Conservation (phyloP, 1,140 invertebrate species). For the Ganaspis sp. region DNA sequence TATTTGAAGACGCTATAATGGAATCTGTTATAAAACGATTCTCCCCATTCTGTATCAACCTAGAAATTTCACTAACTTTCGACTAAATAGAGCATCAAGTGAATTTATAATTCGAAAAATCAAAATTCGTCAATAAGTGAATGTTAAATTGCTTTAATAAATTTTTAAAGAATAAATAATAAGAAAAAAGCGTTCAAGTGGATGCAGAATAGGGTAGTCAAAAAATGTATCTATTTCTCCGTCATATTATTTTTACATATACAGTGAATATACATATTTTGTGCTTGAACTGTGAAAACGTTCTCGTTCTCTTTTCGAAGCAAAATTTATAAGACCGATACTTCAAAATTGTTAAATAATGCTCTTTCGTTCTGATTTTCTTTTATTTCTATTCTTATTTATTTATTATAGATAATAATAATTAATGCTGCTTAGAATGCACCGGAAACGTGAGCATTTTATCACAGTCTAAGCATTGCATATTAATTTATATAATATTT, state of each 20-base stretch:
- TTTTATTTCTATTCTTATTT: constrained; percentile 37
- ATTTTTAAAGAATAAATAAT: background rate
- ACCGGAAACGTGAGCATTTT: constrained; percentile 66
- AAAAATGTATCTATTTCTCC: constrained; percentile 53
- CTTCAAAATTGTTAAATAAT: constrained; percentile 11
- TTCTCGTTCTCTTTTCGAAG: constrained; percentile 60
- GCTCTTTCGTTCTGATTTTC: constrained; percentile 7
- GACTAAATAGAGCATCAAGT: background rate
- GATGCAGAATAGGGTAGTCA: constrained; percentile 32
- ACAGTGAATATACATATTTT: constrained; percentile 73
- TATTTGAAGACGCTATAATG: constrained; percentile 20
- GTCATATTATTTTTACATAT: constrained; percentile 57
- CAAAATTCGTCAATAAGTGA: background rate
- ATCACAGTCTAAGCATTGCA: constrained; percentile 72
- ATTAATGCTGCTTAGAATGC: constrained; percentile 29
- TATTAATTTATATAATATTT: constrained; percentile 46
- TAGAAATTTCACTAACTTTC: constrained; percentile 1
- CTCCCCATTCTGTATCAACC: constrained; percentile 17
- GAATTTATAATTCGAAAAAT: background rate
- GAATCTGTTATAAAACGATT: constrained; percentile 19
- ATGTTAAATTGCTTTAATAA: background rate
- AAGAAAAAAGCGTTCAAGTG: background rate
- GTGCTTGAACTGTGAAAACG: constrained; percentile 70
- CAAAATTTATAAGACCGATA: constrained; percentile 41
- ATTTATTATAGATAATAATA: constrained; percentile 3